Evolutionary conservation across 2,797 vertebrate species (phyloP), one percentile per base, ranked within the genome.

Genomic region (Mormyrops boulengeri): DNA sequence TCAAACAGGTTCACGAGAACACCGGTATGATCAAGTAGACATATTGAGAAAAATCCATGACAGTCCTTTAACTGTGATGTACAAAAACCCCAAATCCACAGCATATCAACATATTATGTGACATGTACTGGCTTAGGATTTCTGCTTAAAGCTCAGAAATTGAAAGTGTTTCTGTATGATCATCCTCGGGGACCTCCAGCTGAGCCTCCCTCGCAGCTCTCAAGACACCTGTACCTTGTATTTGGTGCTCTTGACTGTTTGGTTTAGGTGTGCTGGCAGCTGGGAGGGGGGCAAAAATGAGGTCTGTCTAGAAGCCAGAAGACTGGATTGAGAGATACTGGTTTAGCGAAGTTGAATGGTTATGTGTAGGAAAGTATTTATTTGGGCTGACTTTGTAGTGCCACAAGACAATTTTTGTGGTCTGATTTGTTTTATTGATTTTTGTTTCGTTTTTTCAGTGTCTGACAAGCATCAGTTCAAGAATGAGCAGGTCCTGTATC

Each of bases 391-490:
- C 1, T 80, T 41, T 80, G n/a, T 80, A 80, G 41, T n/a, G 34
- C 17, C 73, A 80, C 14, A n/a, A 9, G 17, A 44, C 17, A 3
- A 38, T 73, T 73, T 30, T 38, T 38, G 30, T 73, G 30, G 66
- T 73, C 30, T 73, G 30, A 17, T 69, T 69, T 0, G 30, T 34
- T 73, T 38, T 73, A 73, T 38, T 73, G 38, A 44, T 73, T 47
- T 11, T 73, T 80, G 88, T 57, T 88, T 44, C 66, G 52, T 80
- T 92, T 47, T 91, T 94, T 90, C 92, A 99, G 99, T 99, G 93
- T 99, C 98, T 41, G 99, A 99, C 94, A 99, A 99, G 92, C 99
- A 99, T 92, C 99, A 99, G 93, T 99, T 99, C 94, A 99, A 99
- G 96, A 99, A 99, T 0, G 99, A 99, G 92, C 98, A 98, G 94